Evolutionary conservation across 2,797 vertebrate species (phyloP).

Genomic region (Molothrus aeneus): DNA sequence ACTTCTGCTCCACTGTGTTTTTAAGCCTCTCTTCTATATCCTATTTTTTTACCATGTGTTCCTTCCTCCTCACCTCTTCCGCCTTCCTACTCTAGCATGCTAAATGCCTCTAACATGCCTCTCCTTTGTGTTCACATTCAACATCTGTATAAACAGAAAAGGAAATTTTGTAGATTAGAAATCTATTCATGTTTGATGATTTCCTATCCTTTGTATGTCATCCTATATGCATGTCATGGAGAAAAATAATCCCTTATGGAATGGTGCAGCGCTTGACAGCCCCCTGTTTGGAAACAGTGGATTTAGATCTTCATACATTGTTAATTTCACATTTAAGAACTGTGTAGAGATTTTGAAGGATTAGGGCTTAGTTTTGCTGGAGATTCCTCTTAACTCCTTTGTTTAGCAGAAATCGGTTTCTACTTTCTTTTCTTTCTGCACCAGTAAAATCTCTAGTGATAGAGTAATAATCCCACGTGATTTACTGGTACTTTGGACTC

Average conservation of each 20-base stretch:
- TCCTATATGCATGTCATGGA: background rate
- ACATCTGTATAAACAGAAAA: background rate
- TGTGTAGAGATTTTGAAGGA: background rate
- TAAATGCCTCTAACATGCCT: background rate
- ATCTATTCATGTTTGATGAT: background rate
- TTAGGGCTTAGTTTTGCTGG: background rate
- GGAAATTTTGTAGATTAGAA: background rate
- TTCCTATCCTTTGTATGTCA: background rate
- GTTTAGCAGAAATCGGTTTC: slow-evolving; percentile 8
- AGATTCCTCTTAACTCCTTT: background rate
- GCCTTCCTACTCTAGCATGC: background rate
- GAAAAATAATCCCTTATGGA: background rate
- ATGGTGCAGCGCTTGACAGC: background rate
- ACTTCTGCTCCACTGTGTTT: background rate
- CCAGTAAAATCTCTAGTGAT: background rate
- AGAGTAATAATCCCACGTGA: slow-evolving; percentile 5
- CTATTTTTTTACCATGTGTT: background rate
- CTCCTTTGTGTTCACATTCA: background rate
- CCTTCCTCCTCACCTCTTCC: background rate
- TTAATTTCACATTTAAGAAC: background rate
- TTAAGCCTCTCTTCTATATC: background rate
- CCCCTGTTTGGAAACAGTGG: background rate
- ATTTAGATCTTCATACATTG: background rate
- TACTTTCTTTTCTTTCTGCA: background rate
- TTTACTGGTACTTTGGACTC: background rate